Evolutionary conservation across 2,113 vertebrate genomes (phyloP).

Genomic region (Saimiri boliviensis): DNA sequence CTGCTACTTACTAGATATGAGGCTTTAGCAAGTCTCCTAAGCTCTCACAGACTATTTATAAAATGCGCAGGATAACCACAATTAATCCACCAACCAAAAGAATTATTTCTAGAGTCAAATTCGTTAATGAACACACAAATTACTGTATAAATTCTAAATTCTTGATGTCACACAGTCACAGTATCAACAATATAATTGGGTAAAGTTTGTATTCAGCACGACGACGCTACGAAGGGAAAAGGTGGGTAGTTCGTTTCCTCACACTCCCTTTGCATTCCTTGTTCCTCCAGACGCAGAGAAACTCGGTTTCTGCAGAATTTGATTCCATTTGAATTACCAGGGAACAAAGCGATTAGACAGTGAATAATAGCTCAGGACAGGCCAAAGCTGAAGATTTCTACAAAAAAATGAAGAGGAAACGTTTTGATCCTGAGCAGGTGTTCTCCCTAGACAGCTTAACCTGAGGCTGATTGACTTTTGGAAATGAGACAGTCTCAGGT

Average conservation of each 20-base stretch:
- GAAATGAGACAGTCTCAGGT: background rate
- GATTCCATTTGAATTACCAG: background rate
- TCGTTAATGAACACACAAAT: background rate
- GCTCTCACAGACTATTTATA: background rate
- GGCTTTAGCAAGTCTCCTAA: background rate
- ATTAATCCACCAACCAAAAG: background rate
- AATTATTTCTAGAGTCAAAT: background rate
- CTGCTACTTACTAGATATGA: background rate
- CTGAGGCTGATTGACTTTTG: background rate
- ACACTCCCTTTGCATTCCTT: background rate
- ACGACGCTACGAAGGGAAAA: background rate
- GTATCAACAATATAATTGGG: background rate
- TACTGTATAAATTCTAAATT: background rate
- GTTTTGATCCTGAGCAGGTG: slow-evolving; percentile 10
- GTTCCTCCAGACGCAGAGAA: background rate
- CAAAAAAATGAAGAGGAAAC: background rate
- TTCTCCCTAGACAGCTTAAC: slow-evolving; percentile 22
- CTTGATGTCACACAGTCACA: background rate
- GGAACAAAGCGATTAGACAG: background rate
- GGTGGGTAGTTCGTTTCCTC: background rate
- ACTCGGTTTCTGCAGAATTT: background rate
- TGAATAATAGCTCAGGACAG: background rate
- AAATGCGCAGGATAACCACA: background rate
- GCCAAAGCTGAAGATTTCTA: background rate
- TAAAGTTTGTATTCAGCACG: background rate